phyloP scores from a whole-genome alignment of 2,113 vertebrate species.

The Panurus biarmicus region DNA sequence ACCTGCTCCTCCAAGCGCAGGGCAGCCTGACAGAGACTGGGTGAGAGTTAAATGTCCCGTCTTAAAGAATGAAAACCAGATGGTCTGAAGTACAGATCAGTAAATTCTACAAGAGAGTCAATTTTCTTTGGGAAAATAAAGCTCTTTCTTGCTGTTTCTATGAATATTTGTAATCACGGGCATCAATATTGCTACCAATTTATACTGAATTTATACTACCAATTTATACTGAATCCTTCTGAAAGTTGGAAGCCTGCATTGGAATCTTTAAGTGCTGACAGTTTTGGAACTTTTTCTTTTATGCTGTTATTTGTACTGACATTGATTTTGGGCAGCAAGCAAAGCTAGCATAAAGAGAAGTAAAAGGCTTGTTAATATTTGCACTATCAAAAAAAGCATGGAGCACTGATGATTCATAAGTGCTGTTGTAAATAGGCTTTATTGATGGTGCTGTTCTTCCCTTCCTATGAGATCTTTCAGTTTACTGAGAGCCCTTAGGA shows the following conservation, averaged over 20 bases:
- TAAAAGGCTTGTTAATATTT: constrained; percentile 30
- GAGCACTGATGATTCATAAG: constrained; percentile 8
- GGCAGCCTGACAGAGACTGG: too few relatives aligned
- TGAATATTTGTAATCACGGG: neutral
- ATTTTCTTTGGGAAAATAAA: neutral
- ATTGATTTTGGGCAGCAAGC: constrained; percentile 7
- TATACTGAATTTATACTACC: too few relatives aligned
- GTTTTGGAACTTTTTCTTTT: neutral
- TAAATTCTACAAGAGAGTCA: neutral
- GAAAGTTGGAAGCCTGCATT: neutral
- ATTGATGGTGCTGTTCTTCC: constrained; percentile 11
- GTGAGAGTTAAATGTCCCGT: neutral
- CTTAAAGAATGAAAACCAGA: neutral
- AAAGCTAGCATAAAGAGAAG: neutral
- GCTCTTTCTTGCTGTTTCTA: neutral
- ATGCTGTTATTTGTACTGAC: neutral
- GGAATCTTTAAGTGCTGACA: neutral
- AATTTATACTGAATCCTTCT: neutral
- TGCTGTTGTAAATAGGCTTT: neutral
- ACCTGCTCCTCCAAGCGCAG: neutral
- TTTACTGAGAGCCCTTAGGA: neutral
- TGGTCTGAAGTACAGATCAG: neutral
- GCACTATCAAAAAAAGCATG: neutral
- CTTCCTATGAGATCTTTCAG: neutral
- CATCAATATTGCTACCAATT: neutral